Percentiles rank a stretch among this genome's conserved stretches.
These are phyloP conservation scores for Anarhynchus alexandrinus DNA, from an alignment of 2,113 vertebrate species.

Conservation along the genomic window DNA sequence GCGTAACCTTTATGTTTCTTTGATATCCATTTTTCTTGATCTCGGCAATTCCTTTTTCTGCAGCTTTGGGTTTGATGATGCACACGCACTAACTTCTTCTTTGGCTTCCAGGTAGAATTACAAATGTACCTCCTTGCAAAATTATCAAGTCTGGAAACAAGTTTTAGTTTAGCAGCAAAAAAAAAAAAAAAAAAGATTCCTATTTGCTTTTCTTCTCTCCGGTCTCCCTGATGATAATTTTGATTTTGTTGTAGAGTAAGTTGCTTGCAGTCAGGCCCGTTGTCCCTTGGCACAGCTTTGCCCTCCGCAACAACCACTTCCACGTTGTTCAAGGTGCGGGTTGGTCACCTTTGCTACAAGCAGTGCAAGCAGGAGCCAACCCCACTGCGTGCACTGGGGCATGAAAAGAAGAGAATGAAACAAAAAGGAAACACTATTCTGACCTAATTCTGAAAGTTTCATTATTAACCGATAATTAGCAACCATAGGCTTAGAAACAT, in stretches of 20 bases:
- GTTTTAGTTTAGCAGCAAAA: neutral
- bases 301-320: neutral
- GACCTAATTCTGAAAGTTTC: neutral
- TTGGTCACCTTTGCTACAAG: neutral
- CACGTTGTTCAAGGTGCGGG: neutral
- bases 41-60: neutral
- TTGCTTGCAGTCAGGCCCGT: neutral
- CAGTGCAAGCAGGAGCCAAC: neutral
- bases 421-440: neutral
- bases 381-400: accelerated
- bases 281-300: neutral
- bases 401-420: neutral
- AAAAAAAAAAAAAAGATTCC: neutral
- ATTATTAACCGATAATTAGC: neutral
- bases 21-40: conserved; percentile 51
- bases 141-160: neutral
- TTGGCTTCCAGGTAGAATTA: conserved; percentile 35
- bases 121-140: neutral
- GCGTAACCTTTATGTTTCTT: conserved; percentile 25
- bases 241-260: neutral
- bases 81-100: neutral
- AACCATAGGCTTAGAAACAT: neutral
- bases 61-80: conserved; percentile 11
- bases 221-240: neutral
- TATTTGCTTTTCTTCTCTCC: neutral